A percentile compares a stretch with the other conserved stretches of the same genome.
These are phyloP conservation scores for Poecile atricapillus DNA, from an alignment of 2,113 vertebrate genomes.

Conservation along the genomic window DNA sequence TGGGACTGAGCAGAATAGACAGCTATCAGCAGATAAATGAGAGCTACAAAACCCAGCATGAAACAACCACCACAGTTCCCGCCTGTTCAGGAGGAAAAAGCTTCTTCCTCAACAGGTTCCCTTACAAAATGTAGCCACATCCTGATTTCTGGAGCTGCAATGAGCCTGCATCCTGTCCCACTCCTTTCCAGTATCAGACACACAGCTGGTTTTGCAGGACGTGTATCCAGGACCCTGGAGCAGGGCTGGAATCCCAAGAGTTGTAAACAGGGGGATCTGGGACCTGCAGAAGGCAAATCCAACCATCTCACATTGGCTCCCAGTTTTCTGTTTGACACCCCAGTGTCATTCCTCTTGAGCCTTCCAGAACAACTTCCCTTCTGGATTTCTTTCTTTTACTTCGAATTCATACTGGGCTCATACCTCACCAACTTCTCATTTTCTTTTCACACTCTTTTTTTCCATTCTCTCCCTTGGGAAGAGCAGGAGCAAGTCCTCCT, in stretches of 20 bases:
- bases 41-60: background rate
- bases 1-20: background rate
- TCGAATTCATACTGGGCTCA: background rate
- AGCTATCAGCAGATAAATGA: background rate
- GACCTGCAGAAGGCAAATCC: background rate
- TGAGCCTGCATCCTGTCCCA: background rate
- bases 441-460: background rate
- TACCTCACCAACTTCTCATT: background rate
- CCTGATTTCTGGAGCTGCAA: background rate
- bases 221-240: background rate
- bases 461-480: background rate
- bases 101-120: background rate
- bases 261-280: background rate
- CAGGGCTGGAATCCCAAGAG: background rate
- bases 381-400: background rate
- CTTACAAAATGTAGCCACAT: background rate
- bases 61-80: background rate
- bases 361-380: background rate
- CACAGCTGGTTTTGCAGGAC: background rate
- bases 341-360: background rate
- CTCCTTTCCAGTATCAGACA: background rate
- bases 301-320: fast-evolving
- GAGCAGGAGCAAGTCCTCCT: background rate
- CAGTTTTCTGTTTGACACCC: background rate
- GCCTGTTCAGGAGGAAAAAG: background rate